Conservation (phyloP, 1,140 invertebrate genomes). For the Scaptomyza hsui region DNA sequence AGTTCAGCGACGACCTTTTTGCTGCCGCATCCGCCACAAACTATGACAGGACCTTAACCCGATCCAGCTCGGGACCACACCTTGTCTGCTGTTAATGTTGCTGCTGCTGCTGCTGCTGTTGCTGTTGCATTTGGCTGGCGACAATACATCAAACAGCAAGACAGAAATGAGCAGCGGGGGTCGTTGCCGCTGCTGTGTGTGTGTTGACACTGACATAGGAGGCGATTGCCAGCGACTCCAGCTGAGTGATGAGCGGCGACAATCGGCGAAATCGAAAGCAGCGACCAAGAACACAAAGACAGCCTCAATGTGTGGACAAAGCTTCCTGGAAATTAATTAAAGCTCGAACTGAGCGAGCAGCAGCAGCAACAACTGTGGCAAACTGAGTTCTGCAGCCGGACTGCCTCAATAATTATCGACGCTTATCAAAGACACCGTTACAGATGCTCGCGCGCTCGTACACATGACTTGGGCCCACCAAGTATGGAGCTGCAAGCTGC, state of each 20-base stretch:
- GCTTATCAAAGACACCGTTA: conserved; percentile 82
- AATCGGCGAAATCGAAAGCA: conserved; percentile 75
- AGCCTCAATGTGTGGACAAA: conserved; percentile 53
- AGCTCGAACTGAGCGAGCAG: conserved; percentile 57
- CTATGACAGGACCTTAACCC: conserved; percentile 46
- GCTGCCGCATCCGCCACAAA: conserved; percentile 45
- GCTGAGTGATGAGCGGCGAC: conserved; percentile 79
- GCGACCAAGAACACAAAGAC: neutral
- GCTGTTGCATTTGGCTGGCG: conserved; percentile 35
- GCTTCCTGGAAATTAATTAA: conserved; percentile 81
- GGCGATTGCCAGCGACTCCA: conserved; percentile 49
- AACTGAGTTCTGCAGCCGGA: conserved; percentile 23
- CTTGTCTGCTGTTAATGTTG: conserved; percentile 43
- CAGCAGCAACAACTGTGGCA: neutral
- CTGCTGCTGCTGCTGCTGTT: neutral
- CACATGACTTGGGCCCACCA: conserved; percentile 59
- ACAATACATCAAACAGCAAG: conserved; percentile 81
- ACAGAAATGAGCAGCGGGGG: conserved; percentile 70
- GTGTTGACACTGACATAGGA: conserved; percentile 79
- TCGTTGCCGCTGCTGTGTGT: conserved; percentile 33
- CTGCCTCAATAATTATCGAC: conserved; percentile 80
- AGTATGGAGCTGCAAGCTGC: conserved; percentile 61
- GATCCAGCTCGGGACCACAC: conserved; percentile 61
- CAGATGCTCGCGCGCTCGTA: conserved; percentile 79
- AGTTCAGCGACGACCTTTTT: conserved; percentile 25